Percentiles rank a stretch among this genome's conserved stretches.
Evolutionary conservation across 2,113 vertebrate species (phyloP).

Genomic region (Neodon shergylaensis): DNA sequence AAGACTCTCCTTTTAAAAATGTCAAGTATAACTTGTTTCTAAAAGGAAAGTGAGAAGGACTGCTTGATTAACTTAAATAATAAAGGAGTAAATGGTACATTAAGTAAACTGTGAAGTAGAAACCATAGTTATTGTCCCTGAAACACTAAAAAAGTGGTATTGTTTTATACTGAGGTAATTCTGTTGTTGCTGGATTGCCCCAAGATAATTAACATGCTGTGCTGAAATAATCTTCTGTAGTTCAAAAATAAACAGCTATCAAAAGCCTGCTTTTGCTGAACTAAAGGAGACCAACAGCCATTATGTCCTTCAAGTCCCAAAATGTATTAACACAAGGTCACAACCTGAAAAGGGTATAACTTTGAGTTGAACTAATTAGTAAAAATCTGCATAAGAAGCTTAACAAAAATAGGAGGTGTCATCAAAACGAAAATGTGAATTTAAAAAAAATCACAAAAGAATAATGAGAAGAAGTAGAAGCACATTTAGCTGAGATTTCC

Average conservation of each 20-base stretch:
- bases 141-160: neutral
- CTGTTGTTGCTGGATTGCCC: neutral
- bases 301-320: neutral
- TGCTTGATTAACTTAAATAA: neutral
- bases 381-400: neutral
- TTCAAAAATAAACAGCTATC: slow-evolving; percentile 1
- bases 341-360: neutral
- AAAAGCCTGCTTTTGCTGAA: neutral
- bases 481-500: neutral
- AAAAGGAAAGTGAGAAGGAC: neutral
- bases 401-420: neutral
- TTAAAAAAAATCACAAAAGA: neutral
- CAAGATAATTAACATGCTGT: neutral
- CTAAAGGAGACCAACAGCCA: neutral
- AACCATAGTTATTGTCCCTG: neutral
- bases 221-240: neutral
- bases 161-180: neutral
- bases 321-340: neutral
- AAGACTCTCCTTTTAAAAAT: neutral
- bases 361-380: slow-evolving; percentile 28
- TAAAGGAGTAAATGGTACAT: neutral
- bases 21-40: neutral
- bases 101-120: slow-evolving; percentile 35
- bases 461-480: neutral
- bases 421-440: neutral